phyloP scores from a whole-genome alignment of 2,113 vertebrate species.

The Scomber colias region DNA sequence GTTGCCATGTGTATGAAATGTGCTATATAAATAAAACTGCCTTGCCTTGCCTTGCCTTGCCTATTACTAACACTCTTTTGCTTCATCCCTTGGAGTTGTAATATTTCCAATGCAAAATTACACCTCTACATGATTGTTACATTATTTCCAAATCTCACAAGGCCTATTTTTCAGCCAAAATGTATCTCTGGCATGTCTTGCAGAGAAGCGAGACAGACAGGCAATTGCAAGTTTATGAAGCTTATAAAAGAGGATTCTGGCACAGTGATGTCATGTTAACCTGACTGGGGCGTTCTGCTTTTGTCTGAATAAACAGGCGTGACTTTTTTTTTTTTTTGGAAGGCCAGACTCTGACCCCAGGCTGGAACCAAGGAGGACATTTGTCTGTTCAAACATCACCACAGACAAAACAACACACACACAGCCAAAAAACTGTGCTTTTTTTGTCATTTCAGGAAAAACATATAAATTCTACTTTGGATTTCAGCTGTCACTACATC shows the following conservation, averaged over 20 bases:
- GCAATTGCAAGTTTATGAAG: constrained; percentile 46
- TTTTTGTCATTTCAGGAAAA: constrained; percentile 46
- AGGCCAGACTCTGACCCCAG: constrained; percentile 72
- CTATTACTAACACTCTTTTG: not conserved
- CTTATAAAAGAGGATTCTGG: constrained; percentile 51
- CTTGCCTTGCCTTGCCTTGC: too few relatives aligned
- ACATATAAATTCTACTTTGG: constrained; percentile 52
- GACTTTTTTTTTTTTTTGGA: constrained; percentile 49
- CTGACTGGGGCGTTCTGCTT: constrained; percentile 43
- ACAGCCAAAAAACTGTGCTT: constrained; percentile 42
- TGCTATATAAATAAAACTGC: too few relatives aligned
- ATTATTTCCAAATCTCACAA: not conserved
- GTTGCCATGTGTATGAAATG: too few relatives aligned
- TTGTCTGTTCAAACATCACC: constrained; percentile 55
- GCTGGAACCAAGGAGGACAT: constrained; percentile 67
- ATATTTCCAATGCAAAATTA: not conserved
- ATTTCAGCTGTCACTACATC: constrained; percentile 39
- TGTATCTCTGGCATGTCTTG: constrained; percentile 1
- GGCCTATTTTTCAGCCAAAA: not conserved
- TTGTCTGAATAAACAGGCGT: constrained; percentile 62
- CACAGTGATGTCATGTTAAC: constrained; percentile 54
- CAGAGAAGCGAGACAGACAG: constrained; percentile 29
- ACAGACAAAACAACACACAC: constrained; percentile 70
- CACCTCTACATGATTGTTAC: too few relatives aligned
- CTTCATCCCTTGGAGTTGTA: not conserved